Base-by-base conservation (phyloP, 53 echinoderm and acorn worm genomes). In the Holothuria scabra region DNA sequence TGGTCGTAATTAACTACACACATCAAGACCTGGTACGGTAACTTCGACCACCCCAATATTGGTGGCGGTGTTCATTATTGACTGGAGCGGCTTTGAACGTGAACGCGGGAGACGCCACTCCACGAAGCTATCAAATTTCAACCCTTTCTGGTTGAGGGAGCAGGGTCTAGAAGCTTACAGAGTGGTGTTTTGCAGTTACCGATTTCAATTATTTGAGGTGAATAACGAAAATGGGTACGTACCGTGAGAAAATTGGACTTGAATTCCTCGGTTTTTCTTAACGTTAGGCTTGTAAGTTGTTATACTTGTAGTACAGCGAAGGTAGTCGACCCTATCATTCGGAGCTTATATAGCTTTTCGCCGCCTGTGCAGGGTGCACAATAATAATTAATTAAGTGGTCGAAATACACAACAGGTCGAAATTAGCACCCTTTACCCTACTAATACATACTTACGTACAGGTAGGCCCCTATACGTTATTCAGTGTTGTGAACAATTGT, bases 1-100 rank as follows among this genome's bases (percentile, higher is more conserved):
- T 21, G 64, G 64, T 64, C 64, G 64, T 21, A 64, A 64, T 64
- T 57, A 57, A 18, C 64, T 25, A 64, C 64, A 21, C 64, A 64
- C 16, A 21, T 64, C 10, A 21, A 10, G 64, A 10, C n/a, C 11
- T 21, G 28, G n/a, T n/a, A n/a, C 14, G n/a, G 14, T 18, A 18
- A 28, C 64, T 64, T 25, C 23, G 24, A 28, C 23, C 64, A 23
- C 28, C 64, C 64, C 64, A 23, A 64, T 64, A 28, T 25, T 25
- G 64, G 28, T 10, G 64, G 64, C 64, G n/a, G 64, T 25, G 14
- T 23, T 64, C 64, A 64, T 64, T 64, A 12, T 64, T 23, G 64
- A 12, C 64, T 64, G n/a, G n/a, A 23, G 14, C n/a, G 23, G 14
- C 64, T 64, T 18, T 10, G 64, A 64, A 28, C 11, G 64, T 28